Conservation (phyloP, 2,888 invertebrate species). For the Nebria brevicollis region DNA sequence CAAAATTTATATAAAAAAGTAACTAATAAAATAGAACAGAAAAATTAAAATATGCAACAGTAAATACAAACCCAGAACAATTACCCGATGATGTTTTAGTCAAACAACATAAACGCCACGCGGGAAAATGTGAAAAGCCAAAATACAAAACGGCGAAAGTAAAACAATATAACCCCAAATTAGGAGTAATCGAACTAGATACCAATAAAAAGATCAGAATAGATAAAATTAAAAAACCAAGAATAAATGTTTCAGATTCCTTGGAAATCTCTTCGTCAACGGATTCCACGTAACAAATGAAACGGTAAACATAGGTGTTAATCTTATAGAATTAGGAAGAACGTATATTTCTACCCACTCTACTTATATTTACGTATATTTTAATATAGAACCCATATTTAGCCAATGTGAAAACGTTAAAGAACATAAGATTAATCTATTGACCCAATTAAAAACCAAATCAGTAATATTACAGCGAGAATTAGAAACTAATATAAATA, state of each 20-base stretch:
- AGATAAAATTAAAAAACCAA: too few relatives aligned
- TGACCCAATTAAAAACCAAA: not conserved
- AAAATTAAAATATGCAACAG: not conserved
- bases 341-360: not conserved
- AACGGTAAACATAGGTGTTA: too few relatives aligned
- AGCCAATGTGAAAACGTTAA: not conserved
- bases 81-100: slow-evolving; percentile 1
- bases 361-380: slow-evolving; percentile 5
- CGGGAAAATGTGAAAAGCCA: slow-evolving; percentile 9
- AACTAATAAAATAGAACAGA: not conserved
- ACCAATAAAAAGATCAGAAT: too few relatives aligned
- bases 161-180: too few relatives aligned
- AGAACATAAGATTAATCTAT: slow-evolving; percentile 11
- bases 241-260: too few relatives aligned
- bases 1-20: slow-evolving; percentile 2
- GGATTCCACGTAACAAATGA: too few relatives aligned
- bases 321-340: too few relatives aligned
- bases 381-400: not conserved
- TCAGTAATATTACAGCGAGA: not conserved
- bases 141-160: too few relatives aligned
- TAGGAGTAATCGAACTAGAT: too few relatives aligned
- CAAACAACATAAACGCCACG: slow-evolving; percentile 8
- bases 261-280: too few relatives aligned
- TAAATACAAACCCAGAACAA: not conserved
- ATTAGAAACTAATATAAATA: slow-evolving; percentile 16